Percentiles rank a stretch among this genome's conserved stretches.
Conservation (phyloP, 2,888 invertebrate species). For the Coleophora deauratella region DNA sequence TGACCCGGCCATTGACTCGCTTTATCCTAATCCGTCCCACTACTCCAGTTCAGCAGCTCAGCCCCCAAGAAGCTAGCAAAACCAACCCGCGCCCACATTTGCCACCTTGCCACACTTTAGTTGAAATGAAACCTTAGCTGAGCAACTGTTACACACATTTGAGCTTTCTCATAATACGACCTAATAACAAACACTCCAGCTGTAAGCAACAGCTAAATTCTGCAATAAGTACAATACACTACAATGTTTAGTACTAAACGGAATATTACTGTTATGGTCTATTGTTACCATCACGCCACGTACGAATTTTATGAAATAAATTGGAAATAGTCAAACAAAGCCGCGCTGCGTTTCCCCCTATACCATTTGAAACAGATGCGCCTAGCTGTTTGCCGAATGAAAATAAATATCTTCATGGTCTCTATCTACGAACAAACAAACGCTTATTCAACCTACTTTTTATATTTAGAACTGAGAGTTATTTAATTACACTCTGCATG, state of each 20-base stretch:
- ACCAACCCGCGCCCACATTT: not conserved
- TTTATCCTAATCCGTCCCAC: slow-evolving; percentile 73
- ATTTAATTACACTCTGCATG: not conserved
- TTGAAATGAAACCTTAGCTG: slow-evolving; percentile 4
- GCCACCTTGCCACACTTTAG: slow-evolving; percentile 2
- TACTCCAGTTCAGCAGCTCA: slow-evolving; percentile 55
- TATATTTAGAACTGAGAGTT: slow-evolving; percentile 34
- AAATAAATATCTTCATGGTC: slow-evolving; percentile 58
- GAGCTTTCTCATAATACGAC: slow-evolving; percentile 36
- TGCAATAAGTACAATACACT: no score
- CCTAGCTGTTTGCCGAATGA: slow-evolving; percentile 38
- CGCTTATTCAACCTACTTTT: slow-evolving; percentile 43
- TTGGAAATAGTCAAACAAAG: slow-evolving; percentile 5
- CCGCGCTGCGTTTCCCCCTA: slow-evolving; percentile 11
- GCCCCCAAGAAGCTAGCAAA: slow-evolving; percentile 29
- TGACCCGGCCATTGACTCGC: slow-evolving; percentile 74
- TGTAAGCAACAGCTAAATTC: no score
- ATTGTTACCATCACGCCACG: not conserved
- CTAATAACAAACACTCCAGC: not conserved
- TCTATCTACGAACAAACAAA: slow-evolving; percentile 35
- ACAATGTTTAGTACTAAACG: no score
- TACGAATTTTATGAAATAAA: slow-evolving; percentile 1
- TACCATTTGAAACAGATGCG: slow-evolving; percentile 24
- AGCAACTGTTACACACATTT: slow-evolving; percentile 28
- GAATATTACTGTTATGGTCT: not conserved